Percentiles rank a stretch among this genome's conserved stretches.
These are phyloP conservation scores for Andrena haemorrhoa DNA, from an alignment of 2,888 invertebrate species.

Conservation along the genomic window DNA sequence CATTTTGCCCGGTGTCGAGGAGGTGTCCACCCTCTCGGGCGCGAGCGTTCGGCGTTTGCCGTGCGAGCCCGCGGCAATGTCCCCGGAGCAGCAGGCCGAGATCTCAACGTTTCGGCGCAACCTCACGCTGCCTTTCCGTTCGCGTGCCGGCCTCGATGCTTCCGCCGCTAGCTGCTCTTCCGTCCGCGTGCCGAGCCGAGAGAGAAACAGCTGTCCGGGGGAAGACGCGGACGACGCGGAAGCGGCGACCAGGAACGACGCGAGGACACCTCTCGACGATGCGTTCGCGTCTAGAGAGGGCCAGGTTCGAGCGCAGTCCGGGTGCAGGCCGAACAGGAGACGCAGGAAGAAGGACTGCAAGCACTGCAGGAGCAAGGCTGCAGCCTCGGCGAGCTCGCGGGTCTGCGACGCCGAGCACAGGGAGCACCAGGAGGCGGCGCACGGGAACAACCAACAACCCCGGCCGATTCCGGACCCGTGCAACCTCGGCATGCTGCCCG, in stretches of 20 bases:
- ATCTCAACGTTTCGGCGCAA: slow-evolving; percentile 64
- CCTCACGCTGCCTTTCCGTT: slow-evolving; percentile 77
- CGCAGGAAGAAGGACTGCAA: slow-evolving; percentile 82
- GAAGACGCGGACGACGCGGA: slow-evolving; percentile 8
- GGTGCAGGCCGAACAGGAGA: slow-evolving; percentile 65
- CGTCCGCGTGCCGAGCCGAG: slow-evolving; percentile 76
- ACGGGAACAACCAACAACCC: slow-evolving; percentile 27
- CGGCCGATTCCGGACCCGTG: slow-evolving; percentile 32
- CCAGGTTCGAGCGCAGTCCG: slow-evolving; percentile 1
- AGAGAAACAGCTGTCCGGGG: slow-evolving; percentile 50
- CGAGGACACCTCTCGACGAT: not conserved
- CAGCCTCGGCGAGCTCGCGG: not conserved
- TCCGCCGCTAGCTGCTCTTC: slow-evolving; percentile 66
- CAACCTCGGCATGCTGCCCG: slow-evolving; percentile 42
- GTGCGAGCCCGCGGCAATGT: not conserved
- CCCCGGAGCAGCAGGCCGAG: not conserved
- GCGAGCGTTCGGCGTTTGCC: not conserved
- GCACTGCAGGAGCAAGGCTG: slow-evolving; percentile 75
- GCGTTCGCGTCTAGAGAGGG: not conserved
- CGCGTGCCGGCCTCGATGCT: slow-evolving; percentile 57
- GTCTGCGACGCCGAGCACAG: slow-evolving; percentile 4
- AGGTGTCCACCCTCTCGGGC: not conserved
- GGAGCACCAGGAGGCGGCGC: slow-evolving; percentile 29
- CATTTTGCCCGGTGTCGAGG: slow-evolving; percentile 59
- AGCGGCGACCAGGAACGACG: not conserved